Conservation (phyloP, 2,113 vertebrate genomes). For the Pachycephala philippinensis region DNA sequence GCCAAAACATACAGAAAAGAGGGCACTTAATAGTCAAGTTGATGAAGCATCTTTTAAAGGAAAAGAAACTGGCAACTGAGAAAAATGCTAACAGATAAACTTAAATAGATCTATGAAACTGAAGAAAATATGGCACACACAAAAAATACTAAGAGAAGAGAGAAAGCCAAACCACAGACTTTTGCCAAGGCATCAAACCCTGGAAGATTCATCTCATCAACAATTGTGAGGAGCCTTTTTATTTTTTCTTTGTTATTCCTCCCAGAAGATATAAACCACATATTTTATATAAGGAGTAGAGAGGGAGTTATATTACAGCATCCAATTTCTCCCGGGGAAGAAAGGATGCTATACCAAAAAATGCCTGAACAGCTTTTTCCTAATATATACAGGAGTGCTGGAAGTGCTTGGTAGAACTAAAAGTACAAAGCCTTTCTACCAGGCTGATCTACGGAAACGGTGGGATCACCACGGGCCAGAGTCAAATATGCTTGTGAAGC, state of each 20-base stretch:
- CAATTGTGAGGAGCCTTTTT: not conserved
- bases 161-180: conserved; percentile 6
- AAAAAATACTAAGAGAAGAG: not conserved
- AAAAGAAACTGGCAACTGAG: not conserved
- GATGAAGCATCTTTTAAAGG: not conserved
- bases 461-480: not conserved
- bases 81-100: not conserved
- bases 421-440: not conserved
- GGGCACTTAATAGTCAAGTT: not conserved
- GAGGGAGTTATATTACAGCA: not conserved
- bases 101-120: not conserved
- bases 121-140: not conserved
- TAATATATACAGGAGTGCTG: not conserved
- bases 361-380: not conserved
- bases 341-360: not conserved
- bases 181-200: conserved; percentile 16
- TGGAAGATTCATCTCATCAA: not conserved
- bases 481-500: not conserved
- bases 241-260: conserved; percentile 25
- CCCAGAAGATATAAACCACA: conserved; percentile 2
- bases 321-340: not conserved
- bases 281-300: not conserved
- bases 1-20: not conserved
- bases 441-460: not conserved
- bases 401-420: not conserved